phyloP scores from a whole-genome alignment of 2,888 invertebrate genomes.

The Clitarchus hookeri region DNA sequence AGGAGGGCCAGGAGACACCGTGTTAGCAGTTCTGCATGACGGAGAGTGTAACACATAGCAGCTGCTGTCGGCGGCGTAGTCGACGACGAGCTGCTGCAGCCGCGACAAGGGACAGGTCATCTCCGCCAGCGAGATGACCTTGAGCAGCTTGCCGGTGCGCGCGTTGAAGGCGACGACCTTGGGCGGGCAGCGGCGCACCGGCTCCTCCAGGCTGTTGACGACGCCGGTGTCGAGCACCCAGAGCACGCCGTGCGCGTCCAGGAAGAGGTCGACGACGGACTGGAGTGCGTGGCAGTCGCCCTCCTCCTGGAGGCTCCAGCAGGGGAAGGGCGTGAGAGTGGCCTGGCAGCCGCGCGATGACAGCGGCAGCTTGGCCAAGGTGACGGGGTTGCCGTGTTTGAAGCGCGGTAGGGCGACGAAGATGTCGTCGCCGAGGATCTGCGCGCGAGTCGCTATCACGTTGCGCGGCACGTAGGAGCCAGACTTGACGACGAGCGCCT shows the following conservation, averaged over 20 bases:
- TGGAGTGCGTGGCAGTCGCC: slow-evolving; percentile 68
- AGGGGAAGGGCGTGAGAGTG: slow-evolving; percentile 64
- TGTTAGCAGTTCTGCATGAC: slow-evolving; percentile 23
- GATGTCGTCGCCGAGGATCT: slow-evolving; percentile 62
- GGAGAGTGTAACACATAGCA: slow-evolving; percentile 49
- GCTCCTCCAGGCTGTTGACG: slow-evolving; percentile 67
- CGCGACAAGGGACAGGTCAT: slow-evolving; percentile 63
- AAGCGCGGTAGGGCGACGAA: slow-evolving; percentile 61
- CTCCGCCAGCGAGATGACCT: slow-evolving; percentile 64
- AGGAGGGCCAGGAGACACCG: too few species aligned
- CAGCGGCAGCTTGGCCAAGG: slow-evolving; percentile 60
- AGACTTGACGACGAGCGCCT: slow-evolving; percentile 61
- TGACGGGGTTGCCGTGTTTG: slow-evolving; percentile 47
- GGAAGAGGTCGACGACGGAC: slow-evolving; percentile 68
- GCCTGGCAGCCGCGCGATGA: slow-evolving; percentile 58
- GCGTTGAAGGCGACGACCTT: slow-evolving; percentile 69
- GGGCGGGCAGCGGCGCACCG: slow-evolving; percentile 63
- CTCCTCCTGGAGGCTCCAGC: slow-evolving; percentile 66
- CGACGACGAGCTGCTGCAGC: slow-evolving; percentile 71
- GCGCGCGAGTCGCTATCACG: slow-evolving; percentile 65
- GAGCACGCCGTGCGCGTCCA: slow-evolving; percentile 67
- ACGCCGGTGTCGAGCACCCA: slow-evolving; percentile 76
- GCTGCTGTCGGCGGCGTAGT: slow-evolving; percentile 63
- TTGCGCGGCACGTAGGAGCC: slow-evolving; percentile 64
- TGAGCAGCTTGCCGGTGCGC: slow-evolving; percentile 62